A percentile compares a stretch with the other conserved stretches of the same genome.
phyloP scores from a whole-genome alignment of 1,140 invertebrate species.

The Meteorus sp. region DNA sequence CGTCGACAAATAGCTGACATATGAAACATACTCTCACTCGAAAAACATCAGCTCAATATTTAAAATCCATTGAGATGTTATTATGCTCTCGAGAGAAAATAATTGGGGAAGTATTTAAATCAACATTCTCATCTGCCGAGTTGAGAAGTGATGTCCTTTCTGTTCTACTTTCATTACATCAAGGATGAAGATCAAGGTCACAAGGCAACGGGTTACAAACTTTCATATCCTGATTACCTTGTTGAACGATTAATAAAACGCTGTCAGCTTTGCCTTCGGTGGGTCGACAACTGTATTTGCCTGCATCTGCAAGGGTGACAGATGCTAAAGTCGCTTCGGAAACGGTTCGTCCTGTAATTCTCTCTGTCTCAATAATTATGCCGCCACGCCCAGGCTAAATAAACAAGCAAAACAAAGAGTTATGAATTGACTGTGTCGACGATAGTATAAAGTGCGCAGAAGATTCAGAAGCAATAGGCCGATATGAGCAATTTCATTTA shows the following conservation, averaged over 20 bases:
- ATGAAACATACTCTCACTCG: conserved; percentile 50
- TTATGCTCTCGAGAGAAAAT: too few species aligned
- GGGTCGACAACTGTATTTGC: conserved; percentile 63
- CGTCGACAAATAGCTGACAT: conserved; percentile 50
- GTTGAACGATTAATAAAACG: conserved; percentile 58
- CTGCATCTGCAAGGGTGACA: conserved; percentile 55
- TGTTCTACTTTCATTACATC: too few species aligned
- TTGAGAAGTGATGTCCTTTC: too few species aligned
- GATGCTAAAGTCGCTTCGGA: conserved; percentile 57
- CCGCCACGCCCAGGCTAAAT: conserved; percentile 54
- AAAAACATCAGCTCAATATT: conserved; percentile 33
- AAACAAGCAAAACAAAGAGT: conserved; percentile 13
- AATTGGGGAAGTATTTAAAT: too few species aligned
- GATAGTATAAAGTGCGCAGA: not conserved
- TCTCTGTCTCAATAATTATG: conserved; percentile 59
- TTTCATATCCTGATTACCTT: conserved; percentile 49
- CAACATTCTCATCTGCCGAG: too few species aligned
- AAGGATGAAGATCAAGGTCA: not conserved
- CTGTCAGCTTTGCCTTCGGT: conserved; percentile 56
- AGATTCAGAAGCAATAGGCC: not conserved
- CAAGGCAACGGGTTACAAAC: too few species aligned
- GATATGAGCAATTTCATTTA: conserved; percentile 30
- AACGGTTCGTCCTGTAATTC: conserved; percentile 51
- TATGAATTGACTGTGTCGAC: not conserved
- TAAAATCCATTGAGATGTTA: too few species aligned